Evolutionary conservation across 2,113 vertebrate genomes (phyloP).

Genomic region (Cebus imitator): DNA sequence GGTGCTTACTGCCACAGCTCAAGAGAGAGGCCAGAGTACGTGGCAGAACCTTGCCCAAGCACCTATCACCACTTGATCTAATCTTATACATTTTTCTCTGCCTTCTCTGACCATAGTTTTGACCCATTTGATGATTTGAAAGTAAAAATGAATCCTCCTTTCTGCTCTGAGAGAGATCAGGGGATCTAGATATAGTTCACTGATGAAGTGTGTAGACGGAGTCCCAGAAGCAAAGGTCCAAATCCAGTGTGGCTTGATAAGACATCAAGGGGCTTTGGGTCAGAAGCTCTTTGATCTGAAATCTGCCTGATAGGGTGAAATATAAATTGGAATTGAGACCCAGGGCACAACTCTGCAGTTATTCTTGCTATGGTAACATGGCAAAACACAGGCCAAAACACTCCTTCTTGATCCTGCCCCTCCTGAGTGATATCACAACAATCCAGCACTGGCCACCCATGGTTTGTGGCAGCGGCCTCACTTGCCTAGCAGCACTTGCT

Average conservation of each 20-base stretch:
- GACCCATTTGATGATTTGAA: not conserved
- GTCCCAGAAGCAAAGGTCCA: not conserved
- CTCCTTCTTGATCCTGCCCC: not conserved
- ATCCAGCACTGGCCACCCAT: not conserved
- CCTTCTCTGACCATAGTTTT: not conserved
- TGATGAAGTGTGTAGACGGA: not conserved
- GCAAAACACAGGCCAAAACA: not conserved
- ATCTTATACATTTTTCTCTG: not conserved
- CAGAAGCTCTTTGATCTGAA: not conserved
- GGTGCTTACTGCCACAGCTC: not conserved
- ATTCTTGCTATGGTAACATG: not conserved
- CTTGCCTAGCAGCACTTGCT: not conserved
- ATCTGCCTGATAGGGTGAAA: not conserved
- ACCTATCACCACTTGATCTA: not conserved
- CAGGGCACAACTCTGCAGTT: not conserved
- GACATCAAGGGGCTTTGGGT: not conserved
- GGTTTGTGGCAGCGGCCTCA: not conserved
- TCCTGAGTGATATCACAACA: not conserved
- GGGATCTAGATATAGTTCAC: not conserved
- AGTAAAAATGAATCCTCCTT: conserved; percentile 18
- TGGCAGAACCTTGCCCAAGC: not conserved
- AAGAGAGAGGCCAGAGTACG: not conserved
- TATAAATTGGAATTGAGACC: not conserved
- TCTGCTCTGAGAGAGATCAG: not conserved
- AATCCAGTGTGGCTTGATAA: not conserved